These are phyloP conservation scores for Cistogaster globosa DNA, from an alignment of 2,888 invertebrate species.

Conservation along the genomic window DNA sequence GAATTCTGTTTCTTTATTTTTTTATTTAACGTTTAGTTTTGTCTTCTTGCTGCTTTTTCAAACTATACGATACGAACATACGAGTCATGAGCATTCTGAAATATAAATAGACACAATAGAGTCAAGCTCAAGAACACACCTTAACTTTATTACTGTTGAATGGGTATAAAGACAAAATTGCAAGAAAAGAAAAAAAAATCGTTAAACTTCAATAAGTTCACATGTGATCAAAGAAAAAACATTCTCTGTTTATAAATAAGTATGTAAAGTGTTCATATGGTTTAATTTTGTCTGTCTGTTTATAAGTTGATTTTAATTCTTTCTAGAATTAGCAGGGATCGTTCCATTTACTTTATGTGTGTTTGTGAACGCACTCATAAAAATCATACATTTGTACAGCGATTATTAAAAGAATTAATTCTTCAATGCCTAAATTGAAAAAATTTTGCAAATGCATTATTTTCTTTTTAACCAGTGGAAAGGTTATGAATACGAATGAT, in stretches of 20 bases:
- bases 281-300: slow-evolving; percentile 10
- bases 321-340: slow-evolving; percentile 41
- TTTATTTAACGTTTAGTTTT: not conserved
- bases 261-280: slow-evolving; percentile 31
- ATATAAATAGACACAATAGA: slow-evolving; percentile 61
- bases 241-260: slow-evolving; percentile 19
- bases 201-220: slow-evolving; percentile 68
- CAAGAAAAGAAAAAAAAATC: slow-evolving; percentile 37
- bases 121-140: slow-evolving; percentile 82
- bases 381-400: not conserved
- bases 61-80: slow-evolving; percentile 40
- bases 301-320: slow-evolving; percentile 30
- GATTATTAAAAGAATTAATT: slow-evolving; percentile 20
- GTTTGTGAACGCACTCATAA: slow-evolving; percentile 12
- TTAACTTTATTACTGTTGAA: slow-evolving; percentile 74
- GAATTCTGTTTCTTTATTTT: slow-evolving; percentile 54
- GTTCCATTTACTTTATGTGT: slow-evolving; percentile 40
- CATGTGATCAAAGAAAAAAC: slow-evolving; percentile 61
- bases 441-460: too few relatives aligned
- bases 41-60: slow-evolving; percentile 20
- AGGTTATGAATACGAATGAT: too few relatives aligned
- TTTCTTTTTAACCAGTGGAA: too few relatives aligned
- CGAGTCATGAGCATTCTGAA: slow-evolving; percentile 49
- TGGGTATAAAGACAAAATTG: slow-evolving; percentile 67
- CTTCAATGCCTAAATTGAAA: not conserved